Conservation (phyloP, 2,888 invertebrate genomes). For the Phanerotoma sp. region DNA sequence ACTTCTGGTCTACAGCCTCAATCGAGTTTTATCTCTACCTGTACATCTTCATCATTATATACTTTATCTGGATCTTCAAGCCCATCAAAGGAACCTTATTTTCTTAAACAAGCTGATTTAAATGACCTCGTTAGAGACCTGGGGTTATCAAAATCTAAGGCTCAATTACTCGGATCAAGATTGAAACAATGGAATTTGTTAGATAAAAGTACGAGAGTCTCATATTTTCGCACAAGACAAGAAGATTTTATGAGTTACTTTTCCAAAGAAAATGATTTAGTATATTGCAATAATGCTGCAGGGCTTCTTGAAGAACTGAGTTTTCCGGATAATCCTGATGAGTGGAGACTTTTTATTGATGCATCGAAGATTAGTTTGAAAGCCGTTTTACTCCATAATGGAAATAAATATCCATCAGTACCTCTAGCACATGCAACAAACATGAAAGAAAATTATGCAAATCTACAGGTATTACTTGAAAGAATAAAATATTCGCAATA, state of each 20-base stretch:
- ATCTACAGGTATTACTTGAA: slow-evolving; percentile 11
- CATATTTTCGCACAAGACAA: slow-evolving; percentile 14
- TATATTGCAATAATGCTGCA: slow-evolving; percentile 24
- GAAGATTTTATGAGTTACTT: slow-evolving; percentile 9
- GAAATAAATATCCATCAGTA: slow-evolving; percentile 42
- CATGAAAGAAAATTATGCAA: slow-evolving; percentile 37
- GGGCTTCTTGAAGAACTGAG: slow-evolving; percentile 14
- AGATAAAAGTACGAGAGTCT: slow-evolving; percentile 4
- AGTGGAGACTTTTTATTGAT: slow-evolving; percentile 39
- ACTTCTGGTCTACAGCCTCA: neutral
- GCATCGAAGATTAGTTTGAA: slow-evolving; percentile 34
- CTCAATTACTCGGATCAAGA: slow-evolving; percentile 32
- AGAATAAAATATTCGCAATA: slow-evolving; percentile 25
- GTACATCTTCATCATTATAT: neutral
- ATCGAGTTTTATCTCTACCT: neutral
- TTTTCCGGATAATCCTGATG: slow-evolving; percentile 5
- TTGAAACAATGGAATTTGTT: slow-evolving; percentile 31
- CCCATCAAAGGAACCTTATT: slow-evolving; percentile 1
- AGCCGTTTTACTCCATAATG: slow-evolving; percentile 38
- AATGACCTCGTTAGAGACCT: slow-evolving; percentile 33
- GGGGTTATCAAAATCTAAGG: slow-evolving; percentile 31
- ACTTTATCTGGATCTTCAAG: slow-evolving; percentile 2
- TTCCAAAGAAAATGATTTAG: slow-evolving; percentile 16
- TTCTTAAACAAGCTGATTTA: slow-evolving; percentile 23
- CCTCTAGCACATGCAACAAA: slow-evolving; percentile 36